Conservation (phyloP, 2,797 vertebrate species). For the Clarias fuscus region DNA sequence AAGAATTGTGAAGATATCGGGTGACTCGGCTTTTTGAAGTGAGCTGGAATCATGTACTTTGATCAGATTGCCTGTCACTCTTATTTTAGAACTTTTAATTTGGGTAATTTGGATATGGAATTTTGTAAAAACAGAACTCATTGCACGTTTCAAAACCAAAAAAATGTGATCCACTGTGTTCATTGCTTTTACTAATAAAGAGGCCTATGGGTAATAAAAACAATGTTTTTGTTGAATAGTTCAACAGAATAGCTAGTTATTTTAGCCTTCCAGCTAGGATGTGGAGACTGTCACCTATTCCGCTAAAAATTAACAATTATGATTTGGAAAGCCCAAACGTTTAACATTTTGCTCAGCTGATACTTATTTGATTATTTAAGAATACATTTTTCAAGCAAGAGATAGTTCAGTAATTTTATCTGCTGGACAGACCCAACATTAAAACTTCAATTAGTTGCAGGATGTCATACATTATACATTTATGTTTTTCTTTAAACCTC, state of each 20-base stretch:
- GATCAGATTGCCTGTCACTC: conserved; percentile 44
- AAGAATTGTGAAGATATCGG: conserved; percentile 43
- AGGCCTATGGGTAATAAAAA: conserved; percentile 40
- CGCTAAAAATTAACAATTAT: conserved; percentile 30
- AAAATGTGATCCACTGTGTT: conserved; percentile 34
- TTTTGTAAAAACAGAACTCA: conserved; percentile 28
- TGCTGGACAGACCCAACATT: neutral
- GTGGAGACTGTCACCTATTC: conserved; percentile 30
- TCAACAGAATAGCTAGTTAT: conserved; percentile 15
- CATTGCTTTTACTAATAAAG: conserved; percentile 24
- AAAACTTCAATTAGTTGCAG: neutral
- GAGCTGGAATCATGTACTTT: conserved; percentile 25
- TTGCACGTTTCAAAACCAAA: conserved; percentile 31
- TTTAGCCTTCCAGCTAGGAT: conserved; percentile 33
- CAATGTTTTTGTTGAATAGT: conserved; percentile 36
- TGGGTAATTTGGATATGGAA: conserved; percentile 35
- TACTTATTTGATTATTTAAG: conserved; percentile 20
- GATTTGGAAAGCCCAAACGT: conserved; percentile 28
- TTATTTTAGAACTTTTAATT: conserved; percentile 50
- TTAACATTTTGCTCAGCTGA: conserved; percentile 13
- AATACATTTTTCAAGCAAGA: neutral
- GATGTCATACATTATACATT: neutral
- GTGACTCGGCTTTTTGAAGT: conserved; percentile 49
- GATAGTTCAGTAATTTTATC: conserved; percentile 1
- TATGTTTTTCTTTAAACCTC: neutral